These are phyloP conservation scores for Habroteleia sp. DNA, from an alignment of 2,888 invertebrate species.

Conservation along the genomic window DNA sequence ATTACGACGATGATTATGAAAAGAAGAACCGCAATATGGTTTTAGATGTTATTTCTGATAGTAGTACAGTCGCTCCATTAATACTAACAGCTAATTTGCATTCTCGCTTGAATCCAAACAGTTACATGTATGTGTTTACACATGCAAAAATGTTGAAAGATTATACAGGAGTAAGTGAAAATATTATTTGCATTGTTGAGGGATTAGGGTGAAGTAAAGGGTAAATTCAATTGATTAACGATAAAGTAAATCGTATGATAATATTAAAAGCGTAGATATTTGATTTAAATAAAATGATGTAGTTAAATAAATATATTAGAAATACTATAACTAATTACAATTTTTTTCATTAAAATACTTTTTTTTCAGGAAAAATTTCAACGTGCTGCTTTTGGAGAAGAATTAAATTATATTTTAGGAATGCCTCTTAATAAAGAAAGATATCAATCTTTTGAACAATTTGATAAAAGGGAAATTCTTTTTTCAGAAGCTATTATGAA, in stretches of 20 bases:
- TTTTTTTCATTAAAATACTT: too few species aligned
- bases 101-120: conserved; percentile 87
- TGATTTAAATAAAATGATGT: too few species aligned
- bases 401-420: conserved; percentile 93
- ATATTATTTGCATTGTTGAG: not conserved
- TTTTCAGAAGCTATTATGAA: conserved; percentile 94
- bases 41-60: conserved; percentile 94
- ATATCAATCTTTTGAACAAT: conserved; percentile 87
- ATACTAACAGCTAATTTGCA: conserved; percentile 89
- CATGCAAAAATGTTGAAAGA: conserved; percentile 91
- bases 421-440: conserved; percentile 88
- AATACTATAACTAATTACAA: too few species aligned
- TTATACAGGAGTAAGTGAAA: conserved; percentile 87
- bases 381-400: conserved; percentile 88
- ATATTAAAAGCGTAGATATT: too few species aligned
- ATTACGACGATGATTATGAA: conserved; percentile 83
- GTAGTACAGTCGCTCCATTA: conserved; percentile 91
- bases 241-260: too few species aligned
- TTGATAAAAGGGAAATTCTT: conserved; percentile 88
- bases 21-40: conserved; percentile 89
- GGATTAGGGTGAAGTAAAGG: too few species aligned
- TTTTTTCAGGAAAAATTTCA: conserved; percentile 73
- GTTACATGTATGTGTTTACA: conserved; percentile 93
- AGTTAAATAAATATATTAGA: too few species aligned
- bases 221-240: too few species aligned